A percentile compares a stretch with the other conserved stretches of the same genome.
These are phyloP conservation scores for Daboia siamensis DNA, from an alignment of 2,113 vertebrate genomes.

Conservation along the genomic window DNA sequence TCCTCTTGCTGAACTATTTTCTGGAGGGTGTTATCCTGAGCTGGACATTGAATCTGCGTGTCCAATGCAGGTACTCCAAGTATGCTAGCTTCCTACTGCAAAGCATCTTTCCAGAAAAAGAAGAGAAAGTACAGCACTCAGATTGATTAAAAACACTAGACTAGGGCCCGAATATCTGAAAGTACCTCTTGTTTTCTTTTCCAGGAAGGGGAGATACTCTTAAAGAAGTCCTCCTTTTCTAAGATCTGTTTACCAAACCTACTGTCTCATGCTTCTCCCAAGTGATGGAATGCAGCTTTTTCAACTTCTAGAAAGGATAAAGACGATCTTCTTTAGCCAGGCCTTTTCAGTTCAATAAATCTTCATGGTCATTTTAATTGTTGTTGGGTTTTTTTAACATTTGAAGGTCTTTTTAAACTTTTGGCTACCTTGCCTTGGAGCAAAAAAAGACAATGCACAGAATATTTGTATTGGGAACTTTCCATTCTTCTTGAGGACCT, in stretches of 20 bases:
- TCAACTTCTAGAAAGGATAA: not conserved
- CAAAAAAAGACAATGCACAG: not conserved
- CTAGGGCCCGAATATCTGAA: not conserved
- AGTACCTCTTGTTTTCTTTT: not conserved
- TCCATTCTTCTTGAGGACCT: not conserved
- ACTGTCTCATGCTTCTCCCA: not conserved
- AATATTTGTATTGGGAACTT: not conserved
- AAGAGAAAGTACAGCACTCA: not conserved
- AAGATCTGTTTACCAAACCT: not conserved
- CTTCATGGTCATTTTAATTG: not conserved
- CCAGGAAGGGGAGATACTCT: not conserved
- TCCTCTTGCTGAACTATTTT: not conserved
- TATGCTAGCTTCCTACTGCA: not conserved
- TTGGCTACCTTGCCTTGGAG: not conserved
- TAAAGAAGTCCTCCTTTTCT: not conserved
- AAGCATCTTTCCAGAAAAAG: not conserved
- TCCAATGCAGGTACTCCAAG: not conserved
- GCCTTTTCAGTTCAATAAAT: not conserved
- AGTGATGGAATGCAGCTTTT: not conserved
- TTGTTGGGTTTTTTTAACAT: not conserved
- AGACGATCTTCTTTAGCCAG: not conserved
- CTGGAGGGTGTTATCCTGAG: not conserved
- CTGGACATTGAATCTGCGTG: not conserved
- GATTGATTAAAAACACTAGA: not conserved
- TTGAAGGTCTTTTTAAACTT: not conserved